Percentiles rank a stretch among this genome's conserved stretches.
phyloP scores from a whole-genome alignment of 2,888 invertebrate genomes.

The Drosophila bunnanda region DNA sequence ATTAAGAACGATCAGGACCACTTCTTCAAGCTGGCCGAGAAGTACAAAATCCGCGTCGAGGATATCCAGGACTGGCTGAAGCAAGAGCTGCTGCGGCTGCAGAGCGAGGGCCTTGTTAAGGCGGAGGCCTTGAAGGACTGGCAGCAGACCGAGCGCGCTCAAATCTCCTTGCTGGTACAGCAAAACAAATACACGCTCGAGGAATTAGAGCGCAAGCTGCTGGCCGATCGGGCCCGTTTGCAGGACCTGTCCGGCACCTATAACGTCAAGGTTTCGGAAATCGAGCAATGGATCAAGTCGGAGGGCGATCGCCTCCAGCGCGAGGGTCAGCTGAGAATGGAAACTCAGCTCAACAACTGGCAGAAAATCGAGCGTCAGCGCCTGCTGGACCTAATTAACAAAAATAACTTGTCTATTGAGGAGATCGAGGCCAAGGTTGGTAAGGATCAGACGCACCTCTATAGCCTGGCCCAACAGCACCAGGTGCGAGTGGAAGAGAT shows the following conservation, averaged over 20 bases:
- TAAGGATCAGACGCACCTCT: constrained; percentile 80
- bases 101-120: constrained; percentile 80
- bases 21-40: constrained; percentile 78
- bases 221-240: constrained; percentile 79
- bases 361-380: constrained; percentile 82
- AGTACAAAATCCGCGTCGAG: constrained; percentile 80
- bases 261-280: constrained; percentile 81
- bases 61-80: constrained; percentile 83
- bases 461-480: constrained; percentile 80
- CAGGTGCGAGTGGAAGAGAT: constrained; percentile 83
- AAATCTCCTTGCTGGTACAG: constrained; percentile 76
- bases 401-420: constrained; percentile 81
- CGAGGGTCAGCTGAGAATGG: constrained; percentile 76
- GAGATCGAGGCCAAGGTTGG: constrained; percentile 79
- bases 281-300: constrained; percentile 82
- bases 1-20: constrained; percentile 81
- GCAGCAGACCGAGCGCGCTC: constrained; percentile 80
- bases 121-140: constrained; percentile 82
- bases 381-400: constrained; percentile 71
- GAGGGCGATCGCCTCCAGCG: constrained; percentile 81
- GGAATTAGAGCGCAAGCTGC: constrained; percentile 78
- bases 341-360: constrained; percentile 82
- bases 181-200: constrained; percentile 82
- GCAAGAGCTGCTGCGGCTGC: constrained; percentile 77
- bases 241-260: constrained; percentile 79